phyloP scores from a whole-genome alignment of 2,113 vertebrate genomes.

The Muntiacus reevesi region DNA sequence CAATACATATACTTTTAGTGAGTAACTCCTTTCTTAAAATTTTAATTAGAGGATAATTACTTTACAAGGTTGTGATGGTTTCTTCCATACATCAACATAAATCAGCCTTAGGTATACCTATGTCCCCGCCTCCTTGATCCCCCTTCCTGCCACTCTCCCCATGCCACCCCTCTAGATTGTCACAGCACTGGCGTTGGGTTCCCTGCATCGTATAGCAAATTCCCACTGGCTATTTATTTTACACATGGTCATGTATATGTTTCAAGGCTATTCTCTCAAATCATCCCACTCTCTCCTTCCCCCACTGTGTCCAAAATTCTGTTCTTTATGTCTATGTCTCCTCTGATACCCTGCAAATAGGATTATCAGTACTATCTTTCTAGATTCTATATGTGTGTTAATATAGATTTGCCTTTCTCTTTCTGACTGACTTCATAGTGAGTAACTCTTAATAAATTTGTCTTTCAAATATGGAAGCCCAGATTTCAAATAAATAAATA shows the following conservation, averaged over 20 bases:
- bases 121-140: neutral
- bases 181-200: neutral
- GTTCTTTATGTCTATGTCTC: neutral
- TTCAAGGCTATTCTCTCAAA: neutral
- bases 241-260: neutral
- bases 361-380: neutral
- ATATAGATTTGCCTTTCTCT: neutral
- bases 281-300: neutral
- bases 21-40: neutral
- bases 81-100: neutral
- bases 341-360: neutral
- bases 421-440: neutral
- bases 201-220: neutral
- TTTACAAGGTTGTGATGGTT: neutral
- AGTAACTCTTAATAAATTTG: neutral
- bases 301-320: neutral
- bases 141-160: neutral
- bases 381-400: neutral
- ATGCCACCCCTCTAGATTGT: neutral
- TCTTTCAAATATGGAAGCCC: neutral
- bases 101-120: neutral
- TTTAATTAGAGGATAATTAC: neutral
- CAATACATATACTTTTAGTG: neutral
- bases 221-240: neutral
- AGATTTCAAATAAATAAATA: conserved; percentile 17